Base-by-base conservation (phyloP, 2,888 invertebrate genomes). In the Enoplolaimus lenunculus region DNA sequence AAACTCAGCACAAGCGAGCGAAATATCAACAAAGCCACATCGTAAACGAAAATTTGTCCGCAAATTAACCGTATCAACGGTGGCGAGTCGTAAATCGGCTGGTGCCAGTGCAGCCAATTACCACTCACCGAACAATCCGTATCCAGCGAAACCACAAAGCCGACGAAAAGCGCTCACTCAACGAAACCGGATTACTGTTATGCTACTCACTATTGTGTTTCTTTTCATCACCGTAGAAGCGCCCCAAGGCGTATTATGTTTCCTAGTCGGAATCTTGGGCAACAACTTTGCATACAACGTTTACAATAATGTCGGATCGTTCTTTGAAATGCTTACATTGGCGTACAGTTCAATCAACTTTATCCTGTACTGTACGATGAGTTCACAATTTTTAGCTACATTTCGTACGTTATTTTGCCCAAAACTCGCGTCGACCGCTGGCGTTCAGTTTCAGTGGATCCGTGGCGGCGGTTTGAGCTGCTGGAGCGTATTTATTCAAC, bases 251-350 rank as follows among this genome's bases (percentile, higher is more conserved):
- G 60, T 76, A 3, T 71, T 77, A 34, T 76, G 76, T 67, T 71
- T 77, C 35, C 73, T 73, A 68, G 75, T 74, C 0, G 77, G 75
- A 30, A 74, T 77, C 16, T 75, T 75, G 45, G 77, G 77, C 1
- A 73, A 73, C 68, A 73, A 74, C 26, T 77, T 76, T 64, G 77
- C 74, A 16, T 71, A 74, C 45, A 68, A 74, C 2, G 73, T 75
- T 60, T 77, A 77, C 73, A 75, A 77, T 72, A 74, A 75, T 30
- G 69, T 77, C 71, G 77, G 77, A 34, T 73, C 74, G 57, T 72
- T 77, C 64, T 74, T 77, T 75, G 77, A 77, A 69, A 76, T 77
- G 76, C 72, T 77, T 26, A 77, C 77, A 13, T 73, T 77, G 31
- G 68, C 75, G 33, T 77, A 77, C 72, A 72, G 72, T 60, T 76